phyloP scores from a whole-genome alignment of 2,888 invertebrate genomes.

The Meliscaeva auricollis region DNA sequence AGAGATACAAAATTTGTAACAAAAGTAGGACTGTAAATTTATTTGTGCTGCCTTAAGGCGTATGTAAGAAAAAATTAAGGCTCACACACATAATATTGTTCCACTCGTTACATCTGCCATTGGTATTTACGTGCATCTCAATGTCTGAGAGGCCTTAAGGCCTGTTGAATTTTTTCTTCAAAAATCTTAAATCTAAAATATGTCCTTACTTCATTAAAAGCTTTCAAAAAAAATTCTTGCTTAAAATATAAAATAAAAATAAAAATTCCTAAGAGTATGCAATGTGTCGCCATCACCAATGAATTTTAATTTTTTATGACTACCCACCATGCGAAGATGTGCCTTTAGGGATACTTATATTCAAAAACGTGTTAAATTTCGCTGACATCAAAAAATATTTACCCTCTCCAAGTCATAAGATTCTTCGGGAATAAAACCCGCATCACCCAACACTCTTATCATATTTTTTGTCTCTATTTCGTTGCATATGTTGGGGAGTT shows the following conservation, averaged over 20 bases:
- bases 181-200: not conserved
- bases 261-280: conserved; percentile 15
- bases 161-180: not conserved
- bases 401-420: not conserved
- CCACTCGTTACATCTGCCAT: too few relatives aligned
- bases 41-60: too few relatives aligned
- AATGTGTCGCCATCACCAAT: conserved; percentile 5
- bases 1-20: too few relatives aligned
- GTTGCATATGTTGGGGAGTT: conserved; percentile 43
- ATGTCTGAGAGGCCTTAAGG: too few relatives aligned
- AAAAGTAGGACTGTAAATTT: too few relatives aligned
- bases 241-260: not conserved
- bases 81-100: too few relatives aligned
- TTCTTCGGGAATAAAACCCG: not conserved
- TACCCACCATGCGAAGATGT: not conserved
- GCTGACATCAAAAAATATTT: conserved; percentile 15
- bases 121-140: too few relatives aligned
- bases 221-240: not conserved
- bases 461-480: not conserved
- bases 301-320: conserved; percentile 17
- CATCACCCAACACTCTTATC: not conserved
- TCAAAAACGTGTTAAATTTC: conserved; percentile 23
- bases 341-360: not conserved
- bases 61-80: too few relatives aligned
- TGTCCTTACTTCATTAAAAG: not conserved